Base-by-base conservation (phyloP, 1,140 invertebrate genomes). In the Macrosteles quadrilineatus region DNA sequence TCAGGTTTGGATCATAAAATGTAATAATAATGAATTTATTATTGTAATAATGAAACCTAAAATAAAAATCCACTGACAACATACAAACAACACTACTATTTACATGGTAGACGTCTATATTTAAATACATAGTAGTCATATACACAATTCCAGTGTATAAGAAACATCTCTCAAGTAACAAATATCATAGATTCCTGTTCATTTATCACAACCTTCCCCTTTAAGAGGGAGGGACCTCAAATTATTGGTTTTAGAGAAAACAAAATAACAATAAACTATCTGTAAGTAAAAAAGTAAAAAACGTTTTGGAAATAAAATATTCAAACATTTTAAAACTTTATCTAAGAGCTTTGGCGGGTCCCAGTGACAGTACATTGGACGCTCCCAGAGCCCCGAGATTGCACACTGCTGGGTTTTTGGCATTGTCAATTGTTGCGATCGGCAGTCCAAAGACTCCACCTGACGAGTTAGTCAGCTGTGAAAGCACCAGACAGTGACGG, bases 401-500 rank as follows among this genome's bases (percentile, higher is more conserved):
- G 68, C 79, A 83, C 0, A 83, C 81, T 69, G 85, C 82, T 3
- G 87, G 85, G 75, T 88, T 89, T 67, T 87, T 80, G 47, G 85
- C 82, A 75, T 85, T 86, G 73, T 89, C 87, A 19, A 87, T 84
- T 14, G 87, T 87, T 57, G 91, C 84, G n/a, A 92, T 87, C 0
- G 90, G 90, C 53, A 92, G 80, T 17, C 87, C 89, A 71, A 89
- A 91, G 45, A 85, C 86, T 11, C 89, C 87, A 45, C 85, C 85
- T 0, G 84, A 80, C 70, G 83, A 83, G 67, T 85, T 83, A 68
- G 86, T 85, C 12, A 88, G 77, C 76, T 87, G 87, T 0, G 87
- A 88, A 53, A 91, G 78, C 1, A 90, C 89, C 73, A 92, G 89
- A 77, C 88, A 91, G 79, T 87, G 88, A 71, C 86, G 86, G 72